Conservation (phyloP, 2,888 invertebrate genomes). For the Phaonia tiefii region DNA sequence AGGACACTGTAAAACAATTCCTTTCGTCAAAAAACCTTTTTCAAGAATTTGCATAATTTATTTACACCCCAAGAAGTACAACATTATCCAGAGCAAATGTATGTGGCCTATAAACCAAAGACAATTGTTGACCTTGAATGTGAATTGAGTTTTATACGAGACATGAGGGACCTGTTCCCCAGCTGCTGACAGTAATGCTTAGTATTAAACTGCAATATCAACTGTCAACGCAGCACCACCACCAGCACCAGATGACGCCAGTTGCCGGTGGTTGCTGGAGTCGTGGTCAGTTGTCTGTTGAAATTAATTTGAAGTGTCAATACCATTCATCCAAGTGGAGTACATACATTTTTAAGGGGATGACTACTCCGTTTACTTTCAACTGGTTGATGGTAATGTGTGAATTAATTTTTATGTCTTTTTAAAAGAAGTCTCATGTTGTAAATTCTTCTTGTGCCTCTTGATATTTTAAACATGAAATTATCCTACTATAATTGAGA, state of each 20-base stretch:
- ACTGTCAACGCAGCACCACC: background rate
- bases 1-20: no score
- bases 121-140: background rate
- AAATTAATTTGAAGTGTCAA: no score
- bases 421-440: no score
- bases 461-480: background rate
- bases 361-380: background rate
- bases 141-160: background rate
- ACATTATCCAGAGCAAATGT: slow-evolving; percentile 1
- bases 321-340: no score
- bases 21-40: no score
- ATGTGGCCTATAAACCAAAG: background rate
- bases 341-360: background rate
- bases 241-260: background rate
- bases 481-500: slow-evolving; percentile 28
- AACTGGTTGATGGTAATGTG: background rate
- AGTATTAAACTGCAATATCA: background rate
- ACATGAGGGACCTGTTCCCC: no score
- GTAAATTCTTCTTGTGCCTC: no score
- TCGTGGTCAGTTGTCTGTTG: background rate
- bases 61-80: background rate
- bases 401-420: background rate
- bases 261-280: background rate
- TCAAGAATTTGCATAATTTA: no score
- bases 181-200: background rate